Evolutionary conservation across 2,888 invertebrate genomes (phyloP).

Genomic region (Volucella bombylans): DNA sequence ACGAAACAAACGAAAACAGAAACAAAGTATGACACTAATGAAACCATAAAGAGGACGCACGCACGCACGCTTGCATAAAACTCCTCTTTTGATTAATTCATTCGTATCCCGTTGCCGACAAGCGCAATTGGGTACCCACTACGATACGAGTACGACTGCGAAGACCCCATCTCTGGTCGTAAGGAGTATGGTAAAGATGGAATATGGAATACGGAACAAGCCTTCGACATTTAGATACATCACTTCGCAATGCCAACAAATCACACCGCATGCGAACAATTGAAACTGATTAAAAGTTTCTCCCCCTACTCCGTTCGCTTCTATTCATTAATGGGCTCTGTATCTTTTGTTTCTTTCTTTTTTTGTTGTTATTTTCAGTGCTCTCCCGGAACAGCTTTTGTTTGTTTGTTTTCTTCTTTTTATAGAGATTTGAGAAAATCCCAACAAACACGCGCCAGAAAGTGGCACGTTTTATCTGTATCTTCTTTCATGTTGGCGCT

Average conservation of each 20-base stretch:
- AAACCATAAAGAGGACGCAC: conserved; percentile 63
- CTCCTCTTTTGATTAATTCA: conserved; percentile 70
- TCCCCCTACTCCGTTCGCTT: conserved; percentile 7
- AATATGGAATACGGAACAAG: conserved; percentile 21
- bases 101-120: conserved; percentile 59
- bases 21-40: conserved; percentile 69
- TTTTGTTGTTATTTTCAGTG: neutral
- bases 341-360: no score
- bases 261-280: conserved; percentile 72
- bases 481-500: conserved; percentile 53
- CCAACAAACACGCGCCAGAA: conserved; percentile 32
- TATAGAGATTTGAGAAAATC: conserved; percentile 25
- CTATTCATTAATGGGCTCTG: no score
- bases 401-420: conserved; percentile 8
- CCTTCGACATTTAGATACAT: conserved; percentile 52
- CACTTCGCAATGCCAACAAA: conserved; percentile 70
- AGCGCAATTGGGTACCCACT: conserved; percentile 26
- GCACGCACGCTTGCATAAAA: conserved; percentile 23
- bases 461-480: neutral
- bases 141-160: neutral
- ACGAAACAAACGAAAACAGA: conserved; percentile 44
- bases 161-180: neutral
- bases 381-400: conserved; percentile 1
- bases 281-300: conserved; percentile 71
- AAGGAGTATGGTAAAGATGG: neutral